These are phyloP conservation scores for Meiosimyza decipiens DNA, from an alignment of 2,888 invertebrate genomes.

Conservation along the genomic window DNA sequence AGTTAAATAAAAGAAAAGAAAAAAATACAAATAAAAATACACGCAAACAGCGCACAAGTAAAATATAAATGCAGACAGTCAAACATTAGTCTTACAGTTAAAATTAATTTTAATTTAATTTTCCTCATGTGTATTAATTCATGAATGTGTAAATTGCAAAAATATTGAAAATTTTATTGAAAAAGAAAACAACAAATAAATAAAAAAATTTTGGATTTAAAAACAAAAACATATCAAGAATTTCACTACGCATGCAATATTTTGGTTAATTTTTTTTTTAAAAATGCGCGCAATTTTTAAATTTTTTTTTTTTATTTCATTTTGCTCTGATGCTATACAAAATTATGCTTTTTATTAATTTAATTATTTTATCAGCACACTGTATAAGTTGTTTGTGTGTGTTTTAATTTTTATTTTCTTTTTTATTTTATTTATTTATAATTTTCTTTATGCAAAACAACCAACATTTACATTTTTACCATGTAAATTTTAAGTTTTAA, in stretches of 20 bases:
- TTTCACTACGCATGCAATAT: constrained; percentile 46
- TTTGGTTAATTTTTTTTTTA: constrained; percentile 21
- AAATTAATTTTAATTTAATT: constrained; percentile 18
- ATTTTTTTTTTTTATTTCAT: constrained; percentile 28
- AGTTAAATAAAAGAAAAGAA: constrained; percentile 8
- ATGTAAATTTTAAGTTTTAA: constrained; percentile 25
- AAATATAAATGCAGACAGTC: constrained; percentile 29
- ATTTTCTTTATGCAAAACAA: constrained; percentile 23
- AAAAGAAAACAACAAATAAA: constrained; percentile 33
- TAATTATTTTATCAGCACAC: constrained; percentile 25
- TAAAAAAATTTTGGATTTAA: constrained; percentile 30
- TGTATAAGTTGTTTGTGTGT: constrained; percentile 60
- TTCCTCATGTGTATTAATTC: background rate
- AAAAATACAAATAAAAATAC: constrained; percentile 40
- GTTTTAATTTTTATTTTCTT: constrained; percentile 46
- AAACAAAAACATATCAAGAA: constrained; percentile 37
- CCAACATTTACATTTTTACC: constrained; percentile 28
- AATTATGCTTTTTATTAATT: constrained; percentile 34
- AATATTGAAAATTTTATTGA: constrained; percentile 16
- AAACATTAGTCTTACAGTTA: constrained; percentile 15
- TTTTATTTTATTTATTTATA: constrained; percentile 39
- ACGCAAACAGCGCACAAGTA: constrained; percentile 54
- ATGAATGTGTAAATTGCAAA: too few relatives aligned
- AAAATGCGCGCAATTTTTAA: constrained; percentile 24
- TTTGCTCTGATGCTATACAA: constrained; percentile 26